Evolutionary conservation across 1,140 invertebrate genomes (phyloP).

Genomic region (Triops cancriformis): DNA sequence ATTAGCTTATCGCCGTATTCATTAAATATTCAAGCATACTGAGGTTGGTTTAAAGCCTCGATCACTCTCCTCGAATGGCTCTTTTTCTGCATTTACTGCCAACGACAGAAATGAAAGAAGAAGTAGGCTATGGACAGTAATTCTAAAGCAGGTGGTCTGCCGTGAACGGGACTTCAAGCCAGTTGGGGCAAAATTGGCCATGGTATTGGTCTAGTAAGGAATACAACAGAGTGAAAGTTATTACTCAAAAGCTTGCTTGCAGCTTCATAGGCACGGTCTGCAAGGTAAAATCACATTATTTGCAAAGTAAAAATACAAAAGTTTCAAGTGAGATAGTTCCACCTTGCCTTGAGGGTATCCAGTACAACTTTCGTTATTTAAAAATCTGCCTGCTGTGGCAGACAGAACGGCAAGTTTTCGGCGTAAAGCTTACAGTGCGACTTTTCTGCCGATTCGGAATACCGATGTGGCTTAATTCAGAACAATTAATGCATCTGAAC

Average conservation of each 20-base stretch:
- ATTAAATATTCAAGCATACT: background rate
- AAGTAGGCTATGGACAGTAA: background rate
- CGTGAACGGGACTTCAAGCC: background rate
- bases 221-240: background rate
- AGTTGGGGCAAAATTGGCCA: background rate
- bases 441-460: background rate
- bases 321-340: no score
- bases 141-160: background rate
- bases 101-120: background rate
- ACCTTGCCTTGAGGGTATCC: no score
- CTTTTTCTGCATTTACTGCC: constrained; percentile 19
- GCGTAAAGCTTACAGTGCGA: background rate
- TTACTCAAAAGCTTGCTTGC: background rate
- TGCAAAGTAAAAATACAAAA: no score
- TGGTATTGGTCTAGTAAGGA: background rate
- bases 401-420: no score
- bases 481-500: background rate
- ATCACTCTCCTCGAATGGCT: constrained; percentile 17
- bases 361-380: no score
- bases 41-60: background rate
- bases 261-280: no score
- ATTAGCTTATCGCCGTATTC: background rate
- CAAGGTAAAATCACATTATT: no score
- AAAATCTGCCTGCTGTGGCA: no score
- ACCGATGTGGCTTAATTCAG: background rate